phyloP scores from a whole-genome alignment of 1,140 invertebrate genomes.

The Pseudomyrmex concolor region DNA sequence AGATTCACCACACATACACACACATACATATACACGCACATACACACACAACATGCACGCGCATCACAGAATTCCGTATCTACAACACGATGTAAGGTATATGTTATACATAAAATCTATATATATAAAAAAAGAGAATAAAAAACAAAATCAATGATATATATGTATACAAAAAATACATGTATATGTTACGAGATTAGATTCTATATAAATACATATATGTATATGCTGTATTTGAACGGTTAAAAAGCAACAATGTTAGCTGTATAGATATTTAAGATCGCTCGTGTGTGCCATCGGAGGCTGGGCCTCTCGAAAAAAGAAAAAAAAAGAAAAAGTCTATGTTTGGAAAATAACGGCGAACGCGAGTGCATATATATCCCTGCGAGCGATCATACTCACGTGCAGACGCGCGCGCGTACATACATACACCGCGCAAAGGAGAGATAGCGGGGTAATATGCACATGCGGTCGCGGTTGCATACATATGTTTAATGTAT shows the following conservation, averaged over 20 bases:
- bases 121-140: conserved; percentile 37
- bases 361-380: conserved; percentile 28
- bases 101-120: conserved; percentile 39
- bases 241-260: conserved; percentile 57
- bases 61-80: conserved; percentile 13
- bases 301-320: conserved; percentile 76
- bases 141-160: conserved; percentile 24
- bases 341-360: conserved; percentile 28
- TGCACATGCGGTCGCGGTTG: conserved; percentile 34
- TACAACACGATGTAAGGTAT: neutral
- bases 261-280: conserved; percentile 74
- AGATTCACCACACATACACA: neutral
- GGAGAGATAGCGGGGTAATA: neutral
- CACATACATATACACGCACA: no score
- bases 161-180: conserved; percentile 58
- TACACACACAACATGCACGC: neutral
- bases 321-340: no score
- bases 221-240: conserved; percentile 54
- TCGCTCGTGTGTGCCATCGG: conserved; percentile 61
- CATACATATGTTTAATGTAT: conserved; percentile 27
- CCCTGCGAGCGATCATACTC: conserved; percentile 9
- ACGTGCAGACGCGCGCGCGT: conserved; percentile 1
- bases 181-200: conserved; percentile 56
- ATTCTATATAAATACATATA: conserved; percentile 47
- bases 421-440: neutral